Evolutionary conservation across 1,140 invertebrate genomes (phyloP).

Genomic region (Stegodyphus dumicola): DNA sequence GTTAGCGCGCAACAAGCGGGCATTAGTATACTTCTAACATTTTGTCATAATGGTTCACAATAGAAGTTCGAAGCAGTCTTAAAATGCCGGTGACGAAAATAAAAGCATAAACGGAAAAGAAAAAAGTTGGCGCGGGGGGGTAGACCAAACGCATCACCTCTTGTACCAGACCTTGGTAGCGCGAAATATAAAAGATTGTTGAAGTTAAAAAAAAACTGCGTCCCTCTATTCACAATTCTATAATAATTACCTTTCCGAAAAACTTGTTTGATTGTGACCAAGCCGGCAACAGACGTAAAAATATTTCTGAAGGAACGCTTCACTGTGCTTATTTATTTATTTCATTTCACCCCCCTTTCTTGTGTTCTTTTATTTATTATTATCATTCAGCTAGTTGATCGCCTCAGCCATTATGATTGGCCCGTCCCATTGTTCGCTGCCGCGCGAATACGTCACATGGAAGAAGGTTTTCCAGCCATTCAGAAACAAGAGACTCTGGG

Average conservation of each 20-base stretch:
- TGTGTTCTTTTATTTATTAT: constrained; percentile 39
- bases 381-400: constrained; percentile 56
- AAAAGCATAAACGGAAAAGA: constrained; percentile 14
- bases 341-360: background rate
- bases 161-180: constrained; percentile 24
- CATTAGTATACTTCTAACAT: background rate
- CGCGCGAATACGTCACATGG: constrained; percentile 48
- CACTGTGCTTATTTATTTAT: constrained; percentile 47
- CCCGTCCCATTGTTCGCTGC: constrained; percentile 51
- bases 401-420: constrained; percentile 39
- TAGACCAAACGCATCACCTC: constrained; percentile 40
- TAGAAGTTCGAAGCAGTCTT: constrained; percentile 13
- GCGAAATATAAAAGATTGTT: constrained; percentile 53
- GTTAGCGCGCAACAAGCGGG: constrained; percentile 17
- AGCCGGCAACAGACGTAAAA: constrained; percentile 37
- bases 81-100: constrained; percentile 25
- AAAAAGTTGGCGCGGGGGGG: background rate
- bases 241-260: constrained; percentile 57
- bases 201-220: background rate
- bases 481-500: constrained; percentile 50
- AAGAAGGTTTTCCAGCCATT: constrained; percentile 39
- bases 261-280: constrained; percentile 57
- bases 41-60: constrained; percentile 37
- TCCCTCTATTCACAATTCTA: constrained; percentile 49
- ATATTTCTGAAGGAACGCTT: constrained; percentile 38